Evolutionary conservation across 30 jellyfish, hydroid and myxozoan genomes (phyloP).

Genomic region (Cassiopea andromeda): DNA sequence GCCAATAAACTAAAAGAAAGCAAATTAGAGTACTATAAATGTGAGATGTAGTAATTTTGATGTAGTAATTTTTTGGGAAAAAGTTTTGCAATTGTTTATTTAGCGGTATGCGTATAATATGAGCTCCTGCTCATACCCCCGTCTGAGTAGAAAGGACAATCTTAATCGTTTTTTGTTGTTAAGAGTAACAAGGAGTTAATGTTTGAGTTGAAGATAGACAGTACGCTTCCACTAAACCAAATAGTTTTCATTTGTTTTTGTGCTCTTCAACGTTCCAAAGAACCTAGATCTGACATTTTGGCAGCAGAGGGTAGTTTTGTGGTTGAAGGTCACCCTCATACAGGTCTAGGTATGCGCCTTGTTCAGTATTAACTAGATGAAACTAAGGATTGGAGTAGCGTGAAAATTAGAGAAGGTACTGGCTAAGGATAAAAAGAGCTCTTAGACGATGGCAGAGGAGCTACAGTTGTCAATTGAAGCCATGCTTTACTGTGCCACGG

Average conservation of each 20-base stretch:
- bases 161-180: no score
- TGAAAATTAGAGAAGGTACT: not conserved
- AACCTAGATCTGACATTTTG: conserved; percentile 26
- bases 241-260: not conserved
- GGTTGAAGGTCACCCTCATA: not conserved
- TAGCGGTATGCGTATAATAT: no score
- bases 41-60: no score
- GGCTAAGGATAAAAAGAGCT: not conserved
- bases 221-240: not conserved
- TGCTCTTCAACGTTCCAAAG: not conserved
- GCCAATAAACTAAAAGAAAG: no score
- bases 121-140: no score
- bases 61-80: no score
- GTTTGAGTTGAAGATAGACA: no score
- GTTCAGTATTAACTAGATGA: not conserved
- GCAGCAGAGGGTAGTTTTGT: conserved; percentile 71
- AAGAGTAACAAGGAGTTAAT: no score
- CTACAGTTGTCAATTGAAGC: conserved; percentile 25
- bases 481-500: conserved; percentile 23
- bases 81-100: no score
- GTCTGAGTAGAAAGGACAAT: no score
- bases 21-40: no score
- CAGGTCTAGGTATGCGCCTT: not conserved
- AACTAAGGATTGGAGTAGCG: not conserved
- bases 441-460: conserved; percentile 25